These are phyloP conservation scores for Ictalurus furcatus DNA, from an alignment of 2,113 vertebrate species.

Conservation along the genomic window DNA sequence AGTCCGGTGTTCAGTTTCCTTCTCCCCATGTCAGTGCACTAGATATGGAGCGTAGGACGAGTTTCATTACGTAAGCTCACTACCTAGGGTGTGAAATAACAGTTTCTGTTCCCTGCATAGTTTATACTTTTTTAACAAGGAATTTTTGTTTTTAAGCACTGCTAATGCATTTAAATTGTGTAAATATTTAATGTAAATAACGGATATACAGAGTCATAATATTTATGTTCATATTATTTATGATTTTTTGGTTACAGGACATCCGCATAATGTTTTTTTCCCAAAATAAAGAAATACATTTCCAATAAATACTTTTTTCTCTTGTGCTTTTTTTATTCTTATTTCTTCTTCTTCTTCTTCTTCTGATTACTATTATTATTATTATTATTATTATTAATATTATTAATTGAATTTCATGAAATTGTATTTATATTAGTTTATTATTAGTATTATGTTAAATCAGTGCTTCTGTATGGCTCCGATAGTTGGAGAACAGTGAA, in stretches of 20 bases:
- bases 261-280: constrained; percentile 40
- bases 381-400: background rate
- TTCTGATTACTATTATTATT: background rate
- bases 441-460: no score
- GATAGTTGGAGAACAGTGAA: no score
- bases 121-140: background rate
- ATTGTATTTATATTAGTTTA: background rate
- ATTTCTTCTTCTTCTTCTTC: background rate
- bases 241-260: constrained; percentile 32
- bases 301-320: background rate
- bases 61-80: background rate
- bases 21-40: background rate
- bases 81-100: background rate
- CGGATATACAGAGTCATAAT: constrained; percentile 56
- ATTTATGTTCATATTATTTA: constrained; percentile 71
- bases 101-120: background rate
- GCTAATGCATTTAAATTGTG: constrained; percentile 58
- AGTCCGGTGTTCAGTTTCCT: background rate
- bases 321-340: background rate
- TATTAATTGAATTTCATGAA: no score
- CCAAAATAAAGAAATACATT: background rate
- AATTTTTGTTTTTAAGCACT: constrained; percentile 61
- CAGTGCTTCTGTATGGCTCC: no score
- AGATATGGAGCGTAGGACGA: background rate
- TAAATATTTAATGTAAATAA: constrained; percentile 78